A percentile compares a stretch with the other conserved stretches of the same genome.
phyloP scores from a whole-genome alignment of 2,797 vertebrate species.

The Agapornis canus region DNA sequence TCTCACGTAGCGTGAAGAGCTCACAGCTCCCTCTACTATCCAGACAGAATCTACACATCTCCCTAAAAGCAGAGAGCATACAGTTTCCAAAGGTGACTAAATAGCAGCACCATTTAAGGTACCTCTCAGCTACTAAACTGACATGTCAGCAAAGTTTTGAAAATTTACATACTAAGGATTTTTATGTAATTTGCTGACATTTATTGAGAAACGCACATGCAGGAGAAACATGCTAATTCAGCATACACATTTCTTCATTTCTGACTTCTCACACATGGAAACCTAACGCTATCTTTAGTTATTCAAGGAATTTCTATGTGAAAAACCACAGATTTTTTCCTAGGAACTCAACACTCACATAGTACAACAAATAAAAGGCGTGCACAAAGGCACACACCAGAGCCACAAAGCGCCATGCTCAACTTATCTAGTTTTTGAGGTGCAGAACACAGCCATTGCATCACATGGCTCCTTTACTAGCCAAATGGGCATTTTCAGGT shows the following conservation, averaged over 20 bases:
- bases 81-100: not conserved
- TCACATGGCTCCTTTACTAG: not conserved
- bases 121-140: not conserved
- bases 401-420: not conserved
- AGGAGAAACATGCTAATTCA: not conserved
- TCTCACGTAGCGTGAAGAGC: not conserved
- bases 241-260: not conserved
- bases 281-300: not conserved
- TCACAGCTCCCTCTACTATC: not conserved
- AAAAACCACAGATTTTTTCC: not conserved
- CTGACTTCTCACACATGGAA: not conserved
- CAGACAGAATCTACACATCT: not conserved
- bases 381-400: not conserved
- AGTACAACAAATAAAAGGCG: accelerated
- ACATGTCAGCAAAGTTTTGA: not conserved
- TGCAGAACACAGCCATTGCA: not conserved
- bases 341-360: accelerated
- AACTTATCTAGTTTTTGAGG: not conserved
- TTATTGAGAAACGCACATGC: not conserved
- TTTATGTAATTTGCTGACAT: not conserved
- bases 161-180: not conserved
- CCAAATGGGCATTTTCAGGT: not conserved
- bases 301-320: not conserved
- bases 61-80: not conserved
- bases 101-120: not conserved